A percentile compares a stretch with the other conserved stretches of the same genome.
Evolutionary conservation across 2,113 vertebrate genomes (phyloP).

Genomic region (Stictonetta naevosa): DNA sequence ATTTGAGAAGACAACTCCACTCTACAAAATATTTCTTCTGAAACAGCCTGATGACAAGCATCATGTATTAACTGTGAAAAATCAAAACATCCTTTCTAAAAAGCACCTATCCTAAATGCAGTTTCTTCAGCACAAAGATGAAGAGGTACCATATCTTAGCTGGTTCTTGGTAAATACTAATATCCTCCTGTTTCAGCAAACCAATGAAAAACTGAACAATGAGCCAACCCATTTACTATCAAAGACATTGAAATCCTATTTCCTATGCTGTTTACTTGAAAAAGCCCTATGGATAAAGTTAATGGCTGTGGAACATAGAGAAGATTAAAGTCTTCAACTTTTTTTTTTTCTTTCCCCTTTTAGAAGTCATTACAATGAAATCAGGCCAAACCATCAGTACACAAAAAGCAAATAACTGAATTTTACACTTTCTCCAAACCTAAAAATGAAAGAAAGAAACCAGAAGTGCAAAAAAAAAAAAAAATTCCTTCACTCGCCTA

Average conservation of each 20-base stretch:
- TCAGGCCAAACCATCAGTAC: neutral
- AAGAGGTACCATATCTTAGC: neutral
- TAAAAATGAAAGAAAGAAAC: neutral
- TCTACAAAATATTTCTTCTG: neutral
- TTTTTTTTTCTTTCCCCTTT: neutral
- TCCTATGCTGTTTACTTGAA: neutral
- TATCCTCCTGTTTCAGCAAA: neutral
- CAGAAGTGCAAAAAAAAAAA: neutral
- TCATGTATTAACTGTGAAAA: neutral
- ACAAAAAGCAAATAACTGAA: neutral
- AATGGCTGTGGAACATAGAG: neutral
- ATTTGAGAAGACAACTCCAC: neutral
- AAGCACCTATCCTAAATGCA: neutral
- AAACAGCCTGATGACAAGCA: neutral
- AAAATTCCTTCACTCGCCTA: neutral
- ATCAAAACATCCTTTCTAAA: neutral
- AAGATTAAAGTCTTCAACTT: neutral
- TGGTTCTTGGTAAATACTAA: neutral
- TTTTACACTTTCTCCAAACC: neutral
- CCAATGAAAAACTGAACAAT: neutral
- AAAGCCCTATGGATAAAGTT: neutral
- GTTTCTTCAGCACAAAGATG: neutral
- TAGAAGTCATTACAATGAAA: neutral
- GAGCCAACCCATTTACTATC: neutral
- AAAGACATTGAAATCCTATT: neutral